These are phyloP conservation scores for Myzus persicae DNA, from an alignment of 1,140 invertebrate genomes.

Conservation along the genomic window DNA sequence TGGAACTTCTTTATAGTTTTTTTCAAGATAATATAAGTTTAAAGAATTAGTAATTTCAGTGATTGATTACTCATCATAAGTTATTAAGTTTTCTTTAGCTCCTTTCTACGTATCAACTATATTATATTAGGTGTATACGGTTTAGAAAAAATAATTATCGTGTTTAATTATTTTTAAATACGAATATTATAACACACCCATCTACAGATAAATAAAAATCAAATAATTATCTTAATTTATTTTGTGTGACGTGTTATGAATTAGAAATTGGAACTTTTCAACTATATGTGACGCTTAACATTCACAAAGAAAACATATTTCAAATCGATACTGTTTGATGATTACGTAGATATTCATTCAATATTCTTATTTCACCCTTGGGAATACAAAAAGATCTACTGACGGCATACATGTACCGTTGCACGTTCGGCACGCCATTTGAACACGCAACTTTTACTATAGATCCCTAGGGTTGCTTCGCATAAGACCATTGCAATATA, in stretches of 20 bases:
- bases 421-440: conserved; percentile 13
- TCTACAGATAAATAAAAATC: neutral
- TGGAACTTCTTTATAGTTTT: neutral
- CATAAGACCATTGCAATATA: neutral
- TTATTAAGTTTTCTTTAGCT: neutral
- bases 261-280: neutral
- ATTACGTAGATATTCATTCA: neutral
- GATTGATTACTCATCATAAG: conserved; percentile 10
- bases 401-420: neutral
- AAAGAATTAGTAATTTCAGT: neutral
- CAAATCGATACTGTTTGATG: neutral
- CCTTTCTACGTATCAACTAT: neutral
- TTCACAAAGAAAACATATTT: neutral
- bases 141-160: neutral
- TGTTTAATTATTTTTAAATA: neutral
- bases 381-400: conserved; percentile 18
- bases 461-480: neutral
- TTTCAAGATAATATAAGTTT: conserved; percentile 3
- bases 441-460: conserved; percentile 26
- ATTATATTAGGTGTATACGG: neutral
- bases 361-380: neutral
- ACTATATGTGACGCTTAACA: neutral
- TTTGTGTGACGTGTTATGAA: neutral
- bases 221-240: neutral
- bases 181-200: neutral